Percentiles rank a stretch among this genome's conserved stretches.
phyloP scores from a whole-genome alignment of 92 coral and sea anemone genomes.

The Epizoanthus scotinus region DNA sequence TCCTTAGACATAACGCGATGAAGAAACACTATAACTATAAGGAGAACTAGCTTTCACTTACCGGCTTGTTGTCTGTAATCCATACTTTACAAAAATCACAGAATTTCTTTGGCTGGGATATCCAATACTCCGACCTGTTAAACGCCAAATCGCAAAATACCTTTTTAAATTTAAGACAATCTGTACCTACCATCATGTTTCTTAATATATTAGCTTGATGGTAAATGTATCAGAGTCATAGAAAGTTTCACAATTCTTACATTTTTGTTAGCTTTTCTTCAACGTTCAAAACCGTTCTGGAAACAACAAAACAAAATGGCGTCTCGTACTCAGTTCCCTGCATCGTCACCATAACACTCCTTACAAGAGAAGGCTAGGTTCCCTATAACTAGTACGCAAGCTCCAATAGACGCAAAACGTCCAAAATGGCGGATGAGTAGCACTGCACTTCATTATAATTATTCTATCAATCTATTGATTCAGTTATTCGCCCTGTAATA shows the following conservation, averaged over 20 bases:
- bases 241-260: neutral
- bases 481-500: too few relatives aligned
- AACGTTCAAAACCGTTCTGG: neutral
- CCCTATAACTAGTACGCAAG: neutral
- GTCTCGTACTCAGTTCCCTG: neutral
- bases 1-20: neutral
- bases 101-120: slow-evolving; percentile 90
- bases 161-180: neutral
- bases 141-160: neutral
- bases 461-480: too few relatives aligned
- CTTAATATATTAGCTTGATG: neutral
- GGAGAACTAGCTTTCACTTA: slow-evolving; percentile 34
- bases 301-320: neutral
- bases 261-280: neutral
- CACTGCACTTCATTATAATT: too few relatives aligned
- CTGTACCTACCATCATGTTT: neutral
- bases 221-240: too few relatives aligned
- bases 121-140: slow-evolving; percentile 94
- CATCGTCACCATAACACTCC: too few relatives aligned
- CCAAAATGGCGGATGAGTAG: slow-evolving; percentile 20
- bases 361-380: slow-evolving; percentile 5
- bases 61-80: slow-evolving; percentile 97
- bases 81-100: slow-evolving; percentile 99
- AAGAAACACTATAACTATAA: neutral
- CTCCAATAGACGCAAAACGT: neutral